phyloP scores from a whole-genome alignment of 2,797 vertebrate species.

The Mus minutoides region DNA sequence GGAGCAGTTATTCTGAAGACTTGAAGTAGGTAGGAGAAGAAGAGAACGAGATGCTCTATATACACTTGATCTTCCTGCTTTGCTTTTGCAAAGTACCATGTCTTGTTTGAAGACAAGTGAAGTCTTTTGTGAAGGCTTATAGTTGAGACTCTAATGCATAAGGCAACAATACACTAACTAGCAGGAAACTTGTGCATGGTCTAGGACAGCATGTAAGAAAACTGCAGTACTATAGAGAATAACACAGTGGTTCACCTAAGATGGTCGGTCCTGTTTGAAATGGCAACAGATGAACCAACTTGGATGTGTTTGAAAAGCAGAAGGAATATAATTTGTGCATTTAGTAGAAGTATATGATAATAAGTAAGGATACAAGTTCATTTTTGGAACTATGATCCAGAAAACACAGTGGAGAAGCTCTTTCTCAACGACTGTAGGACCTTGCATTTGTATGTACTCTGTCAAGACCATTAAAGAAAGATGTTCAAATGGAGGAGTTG shows the following conservation, averaged over 20 bases:
- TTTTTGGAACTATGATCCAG: neutral
- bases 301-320: neutral
- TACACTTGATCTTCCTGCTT: neutral
- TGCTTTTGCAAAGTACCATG: neutral
- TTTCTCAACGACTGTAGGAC: neutral
- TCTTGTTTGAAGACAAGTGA: neutral
- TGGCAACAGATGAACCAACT: neutral
- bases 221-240: neutral
- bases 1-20: neutral
- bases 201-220: neutral
- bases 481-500: neutral
- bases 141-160: neutral
- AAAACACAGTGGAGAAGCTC: neutral
- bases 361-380: neutral
- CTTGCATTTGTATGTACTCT: neutral
- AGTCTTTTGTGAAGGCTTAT: neutral
- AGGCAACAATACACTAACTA: neutral
- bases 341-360: neutral
- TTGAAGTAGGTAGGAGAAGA: neutral
- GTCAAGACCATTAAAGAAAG: neutral
- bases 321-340: neutral
- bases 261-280: neutral
- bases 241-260: neutral
- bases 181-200: neutral
- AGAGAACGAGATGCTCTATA: neutral